Conservation (phyloP, 2,797 vertebrate genomes). For the Potorous gilbertii region DNA sequence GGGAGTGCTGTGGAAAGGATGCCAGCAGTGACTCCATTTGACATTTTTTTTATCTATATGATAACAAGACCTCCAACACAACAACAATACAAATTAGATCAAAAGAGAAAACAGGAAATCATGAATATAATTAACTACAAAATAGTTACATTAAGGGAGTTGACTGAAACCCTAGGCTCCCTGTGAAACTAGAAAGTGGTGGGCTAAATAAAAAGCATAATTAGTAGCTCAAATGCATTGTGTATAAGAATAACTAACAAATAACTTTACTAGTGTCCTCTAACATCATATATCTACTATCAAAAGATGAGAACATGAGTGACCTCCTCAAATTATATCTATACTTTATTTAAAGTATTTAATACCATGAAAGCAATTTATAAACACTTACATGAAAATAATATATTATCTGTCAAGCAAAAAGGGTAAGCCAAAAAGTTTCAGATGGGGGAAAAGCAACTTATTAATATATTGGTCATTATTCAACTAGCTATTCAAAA, state of each 20-base stretch:
- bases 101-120: background rate
- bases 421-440: background rate
- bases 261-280: background rate
- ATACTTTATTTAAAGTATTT: background rate
- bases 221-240: background rate
- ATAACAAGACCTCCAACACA: background rate
- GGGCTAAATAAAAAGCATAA: background rate
- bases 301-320: background rate
- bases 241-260: background rate
- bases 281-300: background rate
- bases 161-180: background rate
- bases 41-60: background rate
- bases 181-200: background rate
- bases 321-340: background rate
- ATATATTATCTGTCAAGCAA: background rate
- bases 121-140: background rate
- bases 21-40: background rate
- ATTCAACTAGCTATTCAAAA: background rate
- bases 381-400: background rate
- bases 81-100: background rate
- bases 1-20: background rate
- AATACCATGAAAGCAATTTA: background rate
- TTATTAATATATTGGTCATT: background rate
- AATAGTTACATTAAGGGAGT: background rate
- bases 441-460: background rate